Conservation (phyloP, 2,113 vertebrate genomes). For the Bubo bubo region DNA sequence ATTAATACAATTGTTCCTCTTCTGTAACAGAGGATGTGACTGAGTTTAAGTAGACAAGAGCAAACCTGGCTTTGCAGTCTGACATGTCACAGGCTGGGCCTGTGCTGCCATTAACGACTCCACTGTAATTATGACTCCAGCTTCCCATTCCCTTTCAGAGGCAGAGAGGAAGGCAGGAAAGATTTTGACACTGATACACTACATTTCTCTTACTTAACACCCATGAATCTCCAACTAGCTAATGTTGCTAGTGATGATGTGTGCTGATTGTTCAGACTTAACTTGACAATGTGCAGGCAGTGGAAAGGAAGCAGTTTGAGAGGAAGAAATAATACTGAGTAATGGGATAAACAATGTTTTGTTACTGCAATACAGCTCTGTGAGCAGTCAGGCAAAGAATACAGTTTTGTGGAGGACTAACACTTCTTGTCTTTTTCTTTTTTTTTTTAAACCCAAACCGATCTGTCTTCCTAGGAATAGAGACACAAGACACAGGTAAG, state of each 20-base stretch:
- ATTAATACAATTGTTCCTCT: background rate
- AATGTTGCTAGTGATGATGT: background rate
- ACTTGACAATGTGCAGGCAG: background rate
- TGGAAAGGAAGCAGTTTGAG: background rate
- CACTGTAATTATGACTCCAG: background rate
- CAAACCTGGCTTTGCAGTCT: background rate
- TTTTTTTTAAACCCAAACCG: slow-evolving; percentile 6
- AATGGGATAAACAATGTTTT: background rate
- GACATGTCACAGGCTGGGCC: rapidly evolving
- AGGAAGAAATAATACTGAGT: background rate
- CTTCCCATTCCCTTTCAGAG: background rate
- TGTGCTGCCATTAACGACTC: background rate
- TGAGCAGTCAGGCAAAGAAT: background rate
- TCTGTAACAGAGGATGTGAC: background rate
- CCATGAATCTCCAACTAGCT: background rate
- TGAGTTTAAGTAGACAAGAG: background rate
- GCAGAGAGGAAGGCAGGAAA: background rate
- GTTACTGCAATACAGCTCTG: background rate
- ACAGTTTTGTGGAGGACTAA: slow-evolving; percentile 7
- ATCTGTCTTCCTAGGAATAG: slow-evolving; percentile 86
- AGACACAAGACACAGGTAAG: slow-evolving; percentile 98
- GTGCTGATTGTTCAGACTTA: background rate
- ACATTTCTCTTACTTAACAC: background rate
- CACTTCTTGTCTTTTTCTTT: slow-evolving; percentile 62
- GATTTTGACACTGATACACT: background rate